Conservation (phyloP, 2,797 vertebrate genomes). For the Momotus momota region DNA sequence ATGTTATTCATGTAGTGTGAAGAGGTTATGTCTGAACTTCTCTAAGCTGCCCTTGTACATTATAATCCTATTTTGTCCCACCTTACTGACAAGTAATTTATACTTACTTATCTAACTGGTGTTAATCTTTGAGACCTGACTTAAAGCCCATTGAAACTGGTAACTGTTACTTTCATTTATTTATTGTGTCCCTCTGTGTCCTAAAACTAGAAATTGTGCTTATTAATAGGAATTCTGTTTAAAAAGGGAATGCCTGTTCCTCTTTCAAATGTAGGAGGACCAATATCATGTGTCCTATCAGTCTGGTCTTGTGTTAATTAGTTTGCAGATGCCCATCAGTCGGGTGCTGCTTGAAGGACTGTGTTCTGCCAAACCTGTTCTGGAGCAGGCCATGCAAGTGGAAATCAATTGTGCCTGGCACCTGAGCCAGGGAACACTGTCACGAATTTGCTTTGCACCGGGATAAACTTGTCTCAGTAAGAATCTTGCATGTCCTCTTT, state of each 20-base stretch:
- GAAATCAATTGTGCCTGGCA: not conserved
- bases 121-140: not conserved
- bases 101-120: not conserved
- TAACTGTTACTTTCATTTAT: not conserved
- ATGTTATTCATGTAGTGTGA: not conserved
- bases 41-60: not conserved
- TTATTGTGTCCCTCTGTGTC: not conserved
- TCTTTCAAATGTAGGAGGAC: not conserved
- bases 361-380: not conserved
- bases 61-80: slow-evolving; percentile 26
- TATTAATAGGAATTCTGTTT: not conserved
- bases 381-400: not conserved
- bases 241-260: not conserved
- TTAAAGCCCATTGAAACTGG: not conserved
- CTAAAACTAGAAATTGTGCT: not conserved
- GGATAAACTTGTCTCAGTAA: not conserved
- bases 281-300: not conserved
- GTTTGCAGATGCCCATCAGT: not conserved
- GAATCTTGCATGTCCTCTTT: not conserved
- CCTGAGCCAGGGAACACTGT: not conserved
- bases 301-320: not conserved
- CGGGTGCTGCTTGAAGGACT: not conserved
- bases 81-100: not conserved
- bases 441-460: not conserved
- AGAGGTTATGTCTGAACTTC: not conserved